Conservation (phyloP, 2,888 invertebrate species). For the Drosophila engyochracea region DNA sequence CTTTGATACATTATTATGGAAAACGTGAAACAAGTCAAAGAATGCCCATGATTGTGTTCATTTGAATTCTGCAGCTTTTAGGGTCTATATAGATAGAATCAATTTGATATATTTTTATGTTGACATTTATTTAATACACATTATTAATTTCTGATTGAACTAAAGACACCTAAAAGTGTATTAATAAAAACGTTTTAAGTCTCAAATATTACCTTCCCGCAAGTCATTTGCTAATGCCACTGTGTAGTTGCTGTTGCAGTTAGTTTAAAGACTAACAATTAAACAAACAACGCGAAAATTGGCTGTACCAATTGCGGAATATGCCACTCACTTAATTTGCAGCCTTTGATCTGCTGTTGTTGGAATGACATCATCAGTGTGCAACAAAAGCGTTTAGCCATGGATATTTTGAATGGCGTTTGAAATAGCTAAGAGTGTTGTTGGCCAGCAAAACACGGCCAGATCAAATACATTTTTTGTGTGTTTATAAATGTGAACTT, state of each 20-base stretch:
- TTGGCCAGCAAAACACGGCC: conserved; percentile 39
- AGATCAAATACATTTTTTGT: conserved; percentile 72
- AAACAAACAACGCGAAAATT: conserved; percentile 51
- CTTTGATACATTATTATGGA: background rate
- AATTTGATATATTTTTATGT: background rate
- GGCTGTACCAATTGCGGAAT: conserved; percentile 46
- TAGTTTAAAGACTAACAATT: conserved; percentile 47
- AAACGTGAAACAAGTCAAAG: background rate
- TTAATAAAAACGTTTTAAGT: background rate
- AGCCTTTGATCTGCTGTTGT: conserved; percentile 64
- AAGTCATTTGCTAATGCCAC: conserved; percentile 2
- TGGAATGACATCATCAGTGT: conserved; percentile 68
- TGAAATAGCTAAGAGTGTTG: conserved; percentile 17
- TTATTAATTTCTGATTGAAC: background rate
- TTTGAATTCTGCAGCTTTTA: background rate
- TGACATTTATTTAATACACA: background rate
- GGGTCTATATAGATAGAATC: background rate
- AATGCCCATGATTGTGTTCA: background rate
- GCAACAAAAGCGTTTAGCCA: conserved; percentile 22
- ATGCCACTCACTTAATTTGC: conserved; percentile 59
- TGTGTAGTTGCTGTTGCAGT: conserved; percentile 22
- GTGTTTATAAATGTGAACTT: conserved; percentile 63
- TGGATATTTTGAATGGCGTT: conserved; percentile 17
- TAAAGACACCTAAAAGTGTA: background rate
- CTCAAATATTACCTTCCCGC: background rate